phyloP scores from a whole-genome alignment of 2,797 vertebrate genomes.

The Enteromius fasciolatus region DNA sequence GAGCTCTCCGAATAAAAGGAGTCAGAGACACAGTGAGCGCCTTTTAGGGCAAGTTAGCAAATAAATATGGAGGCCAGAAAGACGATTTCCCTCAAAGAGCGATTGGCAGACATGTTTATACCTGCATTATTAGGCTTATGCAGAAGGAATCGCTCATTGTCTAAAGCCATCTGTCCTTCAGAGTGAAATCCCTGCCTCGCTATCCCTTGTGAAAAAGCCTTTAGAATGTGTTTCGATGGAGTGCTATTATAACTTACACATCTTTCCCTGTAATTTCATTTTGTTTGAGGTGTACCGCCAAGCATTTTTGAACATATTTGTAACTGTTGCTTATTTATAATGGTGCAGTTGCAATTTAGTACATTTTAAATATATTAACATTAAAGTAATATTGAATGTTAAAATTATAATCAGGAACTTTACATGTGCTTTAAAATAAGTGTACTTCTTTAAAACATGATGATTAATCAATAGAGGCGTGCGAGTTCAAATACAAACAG shows the following conservation, averaged over 20 bases:
- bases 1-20: slow-evolving; percentile 24
- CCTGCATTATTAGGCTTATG: slow-evolving; percentile 1
- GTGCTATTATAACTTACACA: neutral
- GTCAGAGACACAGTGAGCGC: slow-evolving; percentile 1
- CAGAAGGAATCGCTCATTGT: neutral
- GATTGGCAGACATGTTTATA: slow-evolving; percentile 16
- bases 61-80: slow-evolving; percentile 28
- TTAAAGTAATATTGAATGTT: neutral
- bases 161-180: neutral
- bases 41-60: slow-evolving; percentile 23
- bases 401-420: neutral
- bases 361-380: neutral
- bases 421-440: neutral
- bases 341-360: neutral
- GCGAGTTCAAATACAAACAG: too few species aligned
- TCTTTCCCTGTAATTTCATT: neutral
- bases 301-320: neutral
- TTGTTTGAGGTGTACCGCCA: neutral
- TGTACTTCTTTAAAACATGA: neutral
- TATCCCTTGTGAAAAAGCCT: neutral
- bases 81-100: slow-evolving; percentile 1
- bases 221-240: neutral
- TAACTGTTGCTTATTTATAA: neutral
- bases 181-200: neutral
- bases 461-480: too few species aligned